These are phyloP conservation scores for Hyles vespertilio DNA, from an alignment of 1,140 invertebrate species.

Conservation along the genomic window DNA sequence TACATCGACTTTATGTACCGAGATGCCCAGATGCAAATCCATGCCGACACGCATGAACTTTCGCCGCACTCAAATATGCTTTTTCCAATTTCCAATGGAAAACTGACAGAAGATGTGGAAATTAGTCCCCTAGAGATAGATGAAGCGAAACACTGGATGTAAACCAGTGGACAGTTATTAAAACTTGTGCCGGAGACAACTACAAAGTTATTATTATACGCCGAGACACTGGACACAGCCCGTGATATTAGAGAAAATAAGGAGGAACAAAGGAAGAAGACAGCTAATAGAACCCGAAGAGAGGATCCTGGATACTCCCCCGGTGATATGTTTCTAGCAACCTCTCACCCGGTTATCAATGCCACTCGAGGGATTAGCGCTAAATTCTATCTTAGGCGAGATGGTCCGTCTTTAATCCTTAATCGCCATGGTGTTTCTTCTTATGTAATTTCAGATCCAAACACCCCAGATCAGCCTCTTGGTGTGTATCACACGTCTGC, in stretches of 20 bases:
- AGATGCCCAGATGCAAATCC: constrained; percentile 8
- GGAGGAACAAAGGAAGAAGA: constrained; percentile 19
- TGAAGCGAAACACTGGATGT: no score
- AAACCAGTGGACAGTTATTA: no score
- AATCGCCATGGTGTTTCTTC: constrained; percentile 13
- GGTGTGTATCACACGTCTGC: constrained; percentile 20
- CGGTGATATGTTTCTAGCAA: constrained; percentile 13
- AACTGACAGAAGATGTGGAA: no score
- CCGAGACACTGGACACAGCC: constrained; percentile 10
- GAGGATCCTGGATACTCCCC: constrained; percentile 4
- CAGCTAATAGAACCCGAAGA: constrained; percentile 9
- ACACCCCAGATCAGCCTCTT: background rate
- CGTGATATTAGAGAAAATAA: constrained; percentile 12
- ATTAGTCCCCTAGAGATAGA: no score
- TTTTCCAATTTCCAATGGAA: background rate
- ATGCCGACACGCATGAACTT: background rate
- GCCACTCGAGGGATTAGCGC: constrained; percentile 10
- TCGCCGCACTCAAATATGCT: background rate
- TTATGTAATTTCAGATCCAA: constrained; percentile 7
- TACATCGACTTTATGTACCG: constrained; percentile 3
- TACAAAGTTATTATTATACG: constrained; percentile 10
- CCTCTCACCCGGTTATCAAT: constrained; percentile 9
- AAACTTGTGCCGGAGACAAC: constrained; percentile 21
- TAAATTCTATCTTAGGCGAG: constrained; percentile 13
- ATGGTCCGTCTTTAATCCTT: constrained; percentile 18